Evolutionary conservation across 2,113 vertebrate species (phyloP).

Genomic region (Petaurus breviceps): DNA sequence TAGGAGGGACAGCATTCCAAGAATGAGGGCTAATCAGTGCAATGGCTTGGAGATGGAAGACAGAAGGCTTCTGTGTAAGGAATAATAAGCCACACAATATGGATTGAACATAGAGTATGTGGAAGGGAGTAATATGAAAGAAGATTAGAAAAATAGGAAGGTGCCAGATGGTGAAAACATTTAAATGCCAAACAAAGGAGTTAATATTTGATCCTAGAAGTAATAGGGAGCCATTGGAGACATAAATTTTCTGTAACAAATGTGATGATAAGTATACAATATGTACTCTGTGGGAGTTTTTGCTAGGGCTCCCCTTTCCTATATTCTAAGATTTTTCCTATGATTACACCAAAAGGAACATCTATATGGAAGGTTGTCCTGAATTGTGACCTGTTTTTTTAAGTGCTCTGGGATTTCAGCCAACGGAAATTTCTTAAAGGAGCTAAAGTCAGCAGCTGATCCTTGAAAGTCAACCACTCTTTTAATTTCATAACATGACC

Average conservation of each 20-base stretch:
- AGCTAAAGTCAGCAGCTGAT: not conserved
- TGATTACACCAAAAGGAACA: not conserved
- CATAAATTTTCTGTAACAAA: not conserved
- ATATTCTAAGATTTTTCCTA: not conserved
- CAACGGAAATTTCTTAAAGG: not conserved
- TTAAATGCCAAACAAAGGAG: not conserved
- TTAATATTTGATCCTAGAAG: not conserved
- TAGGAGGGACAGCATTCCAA: not conserved
- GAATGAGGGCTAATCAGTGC: not conserved
- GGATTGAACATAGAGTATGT: not conserved
- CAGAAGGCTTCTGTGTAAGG: not conserved
- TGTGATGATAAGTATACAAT: not conserved
- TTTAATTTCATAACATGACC: not conserved
- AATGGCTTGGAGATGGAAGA: not conserved
- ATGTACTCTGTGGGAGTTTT: not conserved
- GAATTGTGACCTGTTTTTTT: not conserved
- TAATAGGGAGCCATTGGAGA: not conserved
- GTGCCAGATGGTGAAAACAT: not conserved
- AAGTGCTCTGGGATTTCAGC: not conserved
- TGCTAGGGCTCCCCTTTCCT: not conserved
- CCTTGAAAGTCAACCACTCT: not conserved
- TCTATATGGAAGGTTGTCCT: not conserved
- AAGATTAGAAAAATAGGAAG: not conserved
- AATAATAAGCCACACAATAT: not conserved
- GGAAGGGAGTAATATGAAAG: not conserved